Evolutionary conservation across 1,140 invertebrate species (phyloP).

Genomic region (Physella acuta): DNA sequence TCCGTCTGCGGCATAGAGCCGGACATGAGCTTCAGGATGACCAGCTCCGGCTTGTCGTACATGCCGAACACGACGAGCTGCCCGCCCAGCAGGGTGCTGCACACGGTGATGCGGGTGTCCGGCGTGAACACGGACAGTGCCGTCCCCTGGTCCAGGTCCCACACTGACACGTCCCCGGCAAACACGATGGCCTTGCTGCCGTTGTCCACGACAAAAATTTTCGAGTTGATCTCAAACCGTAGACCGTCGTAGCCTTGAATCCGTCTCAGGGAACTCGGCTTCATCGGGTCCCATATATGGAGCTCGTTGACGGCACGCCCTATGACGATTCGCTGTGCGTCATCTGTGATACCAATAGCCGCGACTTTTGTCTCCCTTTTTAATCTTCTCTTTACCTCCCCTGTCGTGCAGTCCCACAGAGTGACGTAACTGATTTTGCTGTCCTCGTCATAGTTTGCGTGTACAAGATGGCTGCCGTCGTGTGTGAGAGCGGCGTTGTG

Average conservation of each 20-base stretch:
- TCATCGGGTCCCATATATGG: slow-evolving; percentile 55
- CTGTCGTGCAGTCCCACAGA: slow-evolving; percentile 52
- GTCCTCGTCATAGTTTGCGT: slow-evolving; percentile 56
- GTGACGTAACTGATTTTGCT: slow-evolving; percentile 57
- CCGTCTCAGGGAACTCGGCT: slow-evolving; percentile 31
- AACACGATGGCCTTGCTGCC: slow-evolving; percentile 49
- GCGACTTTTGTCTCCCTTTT: slow-evolving; percentile 54
- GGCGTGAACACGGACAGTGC: slow-evolving; percentile 78
- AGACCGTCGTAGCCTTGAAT: slow-evolving; percentile 46
- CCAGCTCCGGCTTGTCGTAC: slow-evolving; percentile 63
- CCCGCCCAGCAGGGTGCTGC: slow-evolving; percentile 74
- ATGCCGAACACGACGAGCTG: slow-evolving; percentile 70
- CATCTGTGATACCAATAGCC: slow-evolving; percentile 51
- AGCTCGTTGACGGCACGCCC: slow-evolving; percentile 49
- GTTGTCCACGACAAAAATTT: slow-evolving; percentile 51
- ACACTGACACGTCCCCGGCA: slow-evolving; percentile 56
- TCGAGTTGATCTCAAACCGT: slow-evolving; percentile 41
- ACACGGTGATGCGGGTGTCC: slow-evolving; percentile 72
- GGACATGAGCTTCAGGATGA: slow-evolving; percentile 63
- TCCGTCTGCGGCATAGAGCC: slow-evolving; percentile 29
- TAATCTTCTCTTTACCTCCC: slow-evolving; percentile 49
- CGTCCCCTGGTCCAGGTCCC: slow-evolving; percentile 63
- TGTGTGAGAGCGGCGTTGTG: slow-evolving; percentile 50
- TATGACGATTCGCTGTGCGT: slow-evolving; percentile 51
- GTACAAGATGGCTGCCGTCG: slow-evolving; percentile 52